Conservation (phyloP, 2,113 vertebrate species). For the Eidolon helvum region DNA sequence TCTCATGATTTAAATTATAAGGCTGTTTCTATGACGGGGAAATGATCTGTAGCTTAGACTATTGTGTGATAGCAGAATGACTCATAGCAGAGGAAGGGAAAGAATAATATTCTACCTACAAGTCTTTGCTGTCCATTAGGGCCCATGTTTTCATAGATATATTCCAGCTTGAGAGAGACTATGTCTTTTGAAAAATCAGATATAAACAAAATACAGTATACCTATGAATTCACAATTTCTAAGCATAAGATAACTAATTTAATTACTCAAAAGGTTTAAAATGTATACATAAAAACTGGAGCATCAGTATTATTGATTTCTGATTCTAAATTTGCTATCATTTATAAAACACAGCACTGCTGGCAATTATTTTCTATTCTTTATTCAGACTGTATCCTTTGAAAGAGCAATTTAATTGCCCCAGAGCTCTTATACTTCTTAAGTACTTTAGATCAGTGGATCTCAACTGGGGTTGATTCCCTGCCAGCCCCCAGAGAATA, state of each 20-base stretch:
- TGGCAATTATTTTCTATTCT: not conserved
- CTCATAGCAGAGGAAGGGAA: not conserved
- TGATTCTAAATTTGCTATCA: not conserved
- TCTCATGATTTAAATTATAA: slow-evolving; percentile 16
- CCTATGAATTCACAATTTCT: not conserved
- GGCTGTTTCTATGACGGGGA: not conserved
- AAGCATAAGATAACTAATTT: not conserved
- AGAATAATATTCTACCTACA: not conserved
- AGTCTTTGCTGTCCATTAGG: not conserved
- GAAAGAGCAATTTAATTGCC: not conserved
- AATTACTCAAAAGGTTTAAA: not conserved
- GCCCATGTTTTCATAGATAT: not conserved
- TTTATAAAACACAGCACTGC: not conserved
- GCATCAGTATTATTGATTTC: not conserved
- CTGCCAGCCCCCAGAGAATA: not conserved
- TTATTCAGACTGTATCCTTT: not conserved
- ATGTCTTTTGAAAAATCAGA: not conserved
- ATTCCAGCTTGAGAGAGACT: not conserved
- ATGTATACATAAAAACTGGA: not conserved
- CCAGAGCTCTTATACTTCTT: not conserved
- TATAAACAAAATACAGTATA: not conserved
- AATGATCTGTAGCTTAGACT: not conserved
- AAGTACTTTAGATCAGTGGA: not conserved
- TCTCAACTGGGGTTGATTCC: not conserved
- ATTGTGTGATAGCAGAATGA: not conserved